phyloP scores from a whole-genome alignment of 2,113 vertebrate species.

The Drymodes brunneopygia region DNA sequence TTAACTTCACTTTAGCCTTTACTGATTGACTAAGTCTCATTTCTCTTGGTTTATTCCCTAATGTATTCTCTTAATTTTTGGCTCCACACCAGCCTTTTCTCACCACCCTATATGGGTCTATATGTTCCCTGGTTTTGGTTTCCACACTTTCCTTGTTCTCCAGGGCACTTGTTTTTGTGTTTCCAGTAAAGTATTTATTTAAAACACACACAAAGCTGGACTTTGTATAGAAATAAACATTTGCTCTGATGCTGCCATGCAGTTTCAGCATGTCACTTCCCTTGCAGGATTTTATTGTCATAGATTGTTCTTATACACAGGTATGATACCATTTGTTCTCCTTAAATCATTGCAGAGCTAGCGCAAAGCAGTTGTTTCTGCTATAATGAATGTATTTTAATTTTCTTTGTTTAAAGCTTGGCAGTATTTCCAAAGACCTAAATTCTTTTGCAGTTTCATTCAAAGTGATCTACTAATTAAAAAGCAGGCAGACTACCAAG shows the following conservation, averaged over 20 bases:
- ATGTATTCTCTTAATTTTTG: background rate
- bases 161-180: background rate
- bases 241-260: background rate
- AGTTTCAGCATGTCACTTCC: background rate
- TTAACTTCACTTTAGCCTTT: background rate
- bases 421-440: background rate
- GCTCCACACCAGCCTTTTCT: background rate
- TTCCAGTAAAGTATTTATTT: background rate
- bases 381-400: background rate
- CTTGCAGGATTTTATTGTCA: background rate
- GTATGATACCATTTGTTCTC: background rate
- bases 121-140: background rate
- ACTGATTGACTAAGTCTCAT: background rate
- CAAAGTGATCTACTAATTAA: background rate
- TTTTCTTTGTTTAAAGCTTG: background rate
- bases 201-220: background rate
- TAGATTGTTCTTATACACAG: background rate
- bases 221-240: background rate
- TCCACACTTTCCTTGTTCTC: background rate
- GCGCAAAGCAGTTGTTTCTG: background rate
- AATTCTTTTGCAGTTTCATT: background rate
- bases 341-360: background rate
- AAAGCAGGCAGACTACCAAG: slow-evolving; percentile 6
- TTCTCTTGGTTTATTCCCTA: background rate
- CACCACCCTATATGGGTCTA: rapidly evolving